phyloP scores from a whole-genome alignment of 2,797 vertebrate species.

The Pseudocheirus occidentalis region DNA sequence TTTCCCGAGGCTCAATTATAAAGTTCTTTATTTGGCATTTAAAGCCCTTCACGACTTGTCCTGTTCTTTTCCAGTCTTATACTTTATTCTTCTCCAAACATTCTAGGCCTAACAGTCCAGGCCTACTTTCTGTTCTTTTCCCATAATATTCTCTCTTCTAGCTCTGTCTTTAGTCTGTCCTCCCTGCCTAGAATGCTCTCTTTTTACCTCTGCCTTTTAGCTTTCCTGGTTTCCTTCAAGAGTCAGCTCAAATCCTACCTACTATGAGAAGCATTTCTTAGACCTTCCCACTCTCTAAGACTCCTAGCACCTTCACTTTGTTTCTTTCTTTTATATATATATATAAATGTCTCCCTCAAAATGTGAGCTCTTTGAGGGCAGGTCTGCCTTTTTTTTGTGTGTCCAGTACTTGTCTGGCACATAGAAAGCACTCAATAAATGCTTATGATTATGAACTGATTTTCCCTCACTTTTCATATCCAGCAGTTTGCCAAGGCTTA shows the following conservation, averaged over 20 bases:
- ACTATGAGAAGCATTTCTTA: not conserved
- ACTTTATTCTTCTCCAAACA: conserved; percentile 4
- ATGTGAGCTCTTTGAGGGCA: not conserved
- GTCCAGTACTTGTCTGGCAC: not conserved
- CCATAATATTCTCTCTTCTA: conserved; percentile 9
- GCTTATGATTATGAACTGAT: not conserved
- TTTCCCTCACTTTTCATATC: not conserved
- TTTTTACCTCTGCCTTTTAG: not conserved
- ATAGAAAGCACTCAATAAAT: not conserved
- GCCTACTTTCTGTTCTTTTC: conserved; percentile 7
- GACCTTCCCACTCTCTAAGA: not conserved
- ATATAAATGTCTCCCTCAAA: not conserved
- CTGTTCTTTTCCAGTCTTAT: conserved; percentile 15
- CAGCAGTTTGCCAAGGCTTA: not conserved
- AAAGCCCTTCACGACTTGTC: not conserved
- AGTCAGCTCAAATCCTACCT: not conserved
- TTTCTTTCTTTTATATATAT: not conserved
- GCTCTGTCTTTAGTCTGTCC: not conserved
- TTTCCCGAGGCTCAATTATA: not conserved
- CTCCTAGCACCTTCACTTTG: not conserved
- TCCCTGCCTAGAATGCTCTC: conserved; percentile 2
- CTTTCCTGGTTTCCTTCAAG: conserved; percentile 46
- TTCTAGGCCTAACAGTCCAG: not conserved
- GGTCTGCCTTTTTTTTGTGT: not conserved
- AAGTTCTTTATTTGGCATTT: not conserved